A percentile compares a stretch with the other conserved stretches of the same genome.
phyloP scores from a whole-genome alignment of 2,888 invertebrate genomes.

The Trachelus troglodyta region DNA sequence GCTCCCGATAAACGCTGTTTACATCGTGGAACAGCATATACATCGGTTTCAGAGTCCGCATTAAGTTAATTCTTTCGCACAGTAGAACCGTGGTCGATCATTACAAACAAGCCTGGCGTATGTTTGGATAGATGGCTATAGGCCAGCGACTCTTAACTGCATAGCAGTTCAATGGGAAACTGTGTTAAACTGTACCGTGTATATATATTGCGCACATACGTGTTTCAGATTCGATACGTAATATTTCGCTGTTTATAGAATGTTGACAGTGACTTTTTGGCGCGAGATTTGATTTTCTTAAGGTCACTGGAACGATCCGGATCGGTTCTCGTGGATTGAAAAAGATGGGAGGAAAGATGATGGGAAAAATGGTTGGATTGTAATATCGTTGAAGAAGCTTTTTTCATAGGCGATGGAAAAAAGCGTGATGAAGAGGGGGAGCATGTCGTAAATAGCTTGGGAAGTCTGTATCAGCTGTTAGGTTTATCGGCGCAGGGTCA shows the following conservation, averaged over 20 bases:
- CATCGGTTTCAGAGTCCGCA: not conserved
- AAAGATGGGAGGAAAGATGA: not conserved
- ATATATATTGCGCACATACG: not conserved
- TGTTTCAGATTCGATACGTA: not conserved
- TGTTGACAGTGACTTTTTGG: not conserved
- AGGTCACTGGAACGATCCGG: not conserved
- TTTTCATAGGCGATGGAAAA: not conserved
- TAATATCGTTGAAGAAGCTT: not conserved
- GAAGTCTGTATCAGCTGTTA: not conserved
- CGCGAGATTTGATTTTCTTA: not conserved
- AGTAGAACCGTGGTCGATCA: not conserved
- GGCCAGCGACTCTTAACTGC: not conserved
- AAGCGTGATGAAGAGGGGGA: not conserved
- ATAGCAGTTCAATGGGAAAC: not conserved
- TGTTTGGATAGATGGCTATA: not conserved
- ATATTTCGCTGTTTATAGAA: not conserved
- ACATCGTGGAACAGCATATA: not conserved
- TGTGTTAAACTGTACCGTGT: not conserved
- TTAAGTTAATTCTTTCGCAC: not conserved
- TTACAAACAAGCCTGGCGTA: not conserved
- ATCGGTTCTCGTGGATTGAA: not conserved
- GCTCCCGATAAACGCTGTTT: not conserved
- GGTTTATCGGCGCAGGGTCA: not conserved
- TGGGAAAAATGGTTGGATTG: not conserved
- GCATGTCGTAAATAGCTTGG: not conserved